Conservation (phyloP, 2,888 invertebrate species). For the Nomada goodeniana region DNA sequence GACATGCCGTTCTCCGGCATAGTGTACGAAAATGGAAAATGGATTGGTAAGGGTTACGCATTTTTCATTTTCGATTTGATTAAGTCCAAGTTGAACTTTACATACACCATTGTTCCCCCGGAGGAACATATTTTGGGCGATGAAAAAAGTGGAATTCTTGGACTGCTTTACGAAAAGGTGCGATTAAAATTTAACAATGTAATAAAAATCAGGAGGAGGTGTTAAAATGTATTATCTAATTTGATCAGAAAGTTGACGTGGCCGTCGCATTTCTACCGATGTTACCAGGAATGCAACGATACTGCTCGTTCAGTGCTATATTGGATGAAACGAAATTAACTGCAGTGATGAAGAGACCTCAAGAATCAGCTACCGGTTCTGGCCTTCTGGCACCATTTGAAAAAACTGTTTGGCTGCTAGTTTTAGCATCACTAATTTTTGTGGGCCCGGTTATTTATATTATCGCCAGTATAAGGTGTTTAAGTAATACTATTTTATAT, state of each 20-base stretch:
- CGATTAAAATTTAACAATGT: neutral
- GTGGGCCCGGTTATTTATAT: conserved; percentile 92
- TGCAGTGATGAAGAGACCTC: conserved; percentile 92
- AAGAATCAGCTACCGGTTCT: conserved; percentile 92
- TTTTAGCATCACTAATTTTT: conserved; percentile 89
- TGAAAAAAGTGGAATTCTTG: conserved; percentile 87
- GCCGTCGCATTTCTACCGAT: conserved; percentile 92
- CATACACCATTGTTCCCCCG: conserved; percentile 89
- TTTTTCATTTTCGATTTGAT: conserved; percentile 90
- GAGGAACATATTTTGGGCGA: conserved; percentile 87
- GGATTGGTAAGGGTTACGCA: conserved; percentile 89
- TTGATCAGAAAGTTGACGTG: conserved; percentile 89
- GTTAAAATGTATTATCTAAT: neutral
- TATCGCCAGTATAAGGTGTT: conserved; percentile 87
- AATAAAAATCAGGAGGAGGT: neutral
- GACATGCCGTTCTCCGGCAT: conserved; percentile 82
- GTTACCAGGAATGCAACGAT: conserved; percentile 86
- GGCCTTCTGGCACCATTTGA: conserved; percentile 94
- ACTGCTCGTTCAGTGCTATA: conserved; percentile 86
- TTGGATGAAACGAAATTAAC: conserved; percentile 92
- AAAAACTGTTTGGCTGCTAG: conserved; percentile 89
- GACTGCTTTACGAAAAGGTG: conserved; percentile 87
- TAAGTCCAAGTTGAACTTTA: conserved; percentile 89
- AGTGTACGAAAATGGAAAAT: conserved; percentile 85
- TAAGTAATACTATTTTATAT: neutral